Percentiles rank a stretch among this genome's conserved stretches.
Conservation (phyloP, 2,888 invertebrate species). For the Diadegma fenestrale region DNA sequence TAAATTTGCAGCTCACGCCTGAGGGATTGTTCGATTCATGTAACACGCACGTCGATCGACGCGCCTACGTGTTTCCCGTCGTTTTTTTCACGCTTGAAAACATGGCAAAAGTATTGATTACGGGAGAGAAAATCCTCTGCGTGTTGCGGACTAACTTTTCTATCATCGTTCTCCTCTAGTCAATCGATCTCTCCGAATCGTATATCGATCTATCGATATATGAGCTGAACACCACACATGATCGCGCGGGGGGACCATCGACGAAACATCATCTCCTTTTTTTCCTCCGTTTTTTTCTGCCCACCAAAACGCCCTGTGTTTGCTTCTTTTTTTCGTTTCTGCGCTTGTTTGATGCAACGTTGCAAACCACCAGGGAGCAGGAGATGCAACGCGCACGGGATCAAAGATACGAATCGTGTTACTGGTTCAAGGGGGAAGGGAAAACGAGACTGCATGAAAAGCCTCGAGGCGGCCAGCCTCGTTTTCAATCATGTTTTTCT, state of each 20-base stretch:
- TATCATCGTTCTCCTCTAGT: background rate
- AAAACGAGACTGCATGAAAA: conserved; percentile 41
- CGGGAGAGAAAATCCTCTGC: background rate
- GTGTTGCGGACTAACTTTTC: background rate
- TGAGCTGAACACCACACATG: conserved; percentile 6
- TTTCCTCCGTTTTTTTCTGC: conserved; percentile 15
- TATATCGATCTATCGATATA: conserved; percentile 30
- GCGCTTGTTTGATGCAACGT: conserved; percentile 43
- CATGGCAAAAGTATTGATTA: background rate
- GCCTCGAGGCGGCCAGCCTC: conserved; percentile 42
- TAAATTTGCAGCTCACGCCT: background rate
- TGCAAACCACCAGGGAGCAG: conserved; percentile 53
- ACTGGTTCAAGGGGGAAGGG: conserved; percentile 4
- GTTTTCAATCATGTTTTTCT: conserved; percentile 64
- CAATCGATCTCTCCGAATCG: background rate
- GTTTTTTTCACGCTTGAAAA: background rate
- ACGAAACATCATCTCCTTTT: background rate
- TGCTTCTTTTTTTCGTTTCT: background rate
- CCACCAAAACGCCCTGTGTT: background rate
- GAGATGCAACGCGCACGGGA: conserved; percentile 49
- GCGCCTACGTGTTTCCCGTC: background rate
- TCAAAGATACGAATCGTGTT: conserved; percentile 68
- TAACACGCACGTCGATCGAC: background rate
- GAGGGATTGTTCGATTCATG: conserved; percentile 1
- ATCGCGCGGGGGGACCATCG: conserved; percentile 57